These are phyloP conservation scores for Sphaerodactylus townsendi DNA, from an alignment of 2,113 vertebrate species.

Conservation along the genomic window DNA sequence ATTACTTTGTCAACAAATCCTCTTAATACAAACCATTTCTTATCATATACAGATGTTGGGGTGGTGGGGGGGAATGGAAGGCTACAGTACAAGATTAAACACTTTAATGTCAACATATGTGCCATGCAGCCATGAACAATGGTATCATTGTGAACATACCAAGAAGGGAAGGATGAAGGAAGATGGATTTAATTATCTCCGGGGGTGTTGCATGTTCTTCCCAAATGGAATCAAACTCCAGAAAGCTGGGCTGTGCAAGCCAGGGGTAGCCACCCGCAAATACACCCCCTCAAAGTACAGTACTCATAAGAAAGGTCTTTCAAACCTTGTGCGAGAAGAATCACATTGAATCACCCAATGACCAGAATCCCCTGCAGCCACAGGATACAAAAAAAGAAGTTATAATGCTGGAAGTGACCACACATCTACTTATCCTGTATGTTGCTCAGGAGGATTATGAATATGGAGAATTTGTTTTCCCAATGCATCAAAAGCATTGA, in stretches of 20 bases:
- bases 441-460: not conserved
- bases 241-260: conserved; percentile 43
- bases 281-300: fast-evolving
- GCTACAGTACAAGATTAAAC: conserved; percentile 73
- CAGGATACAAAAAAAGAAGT: fast-evolving
- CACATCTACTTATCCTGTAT: conserved; percentile 4
- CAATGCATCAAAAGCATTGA: not conserved
- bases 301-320: fast-evolving
- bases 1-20: conserved; percentile 72
- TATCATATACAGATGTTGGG: conserved; percentile 70
- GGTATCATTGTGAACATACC: conserved; percentile 74
- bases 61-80: conserved; percentile 58
- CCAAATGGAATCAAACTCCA: conserved; percentile 52
- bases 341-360: not conserved
- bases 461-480: not conserved
- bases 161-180: conserved; percentile 52
- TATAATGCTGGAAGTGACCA: conserved; percentile 14
- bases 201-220: conserved; percentile 59
- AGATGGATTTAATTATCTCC: conserved; percentile 80
- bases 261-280: not conserved
- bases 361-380: fast-evolving
- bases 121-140: conserved; percentile 68
- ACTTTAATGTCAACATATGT: conserved; percentile 74
- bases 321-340: fast-evolving
- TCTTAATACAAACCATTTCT: conserved; percentile 67